Percentiles rank a stretch among this genome's conserved stretches.
phyloP scores from a whole-genome alignment of 2,113 vertebrate species.

The Muntiacus reevesi region DNA sequence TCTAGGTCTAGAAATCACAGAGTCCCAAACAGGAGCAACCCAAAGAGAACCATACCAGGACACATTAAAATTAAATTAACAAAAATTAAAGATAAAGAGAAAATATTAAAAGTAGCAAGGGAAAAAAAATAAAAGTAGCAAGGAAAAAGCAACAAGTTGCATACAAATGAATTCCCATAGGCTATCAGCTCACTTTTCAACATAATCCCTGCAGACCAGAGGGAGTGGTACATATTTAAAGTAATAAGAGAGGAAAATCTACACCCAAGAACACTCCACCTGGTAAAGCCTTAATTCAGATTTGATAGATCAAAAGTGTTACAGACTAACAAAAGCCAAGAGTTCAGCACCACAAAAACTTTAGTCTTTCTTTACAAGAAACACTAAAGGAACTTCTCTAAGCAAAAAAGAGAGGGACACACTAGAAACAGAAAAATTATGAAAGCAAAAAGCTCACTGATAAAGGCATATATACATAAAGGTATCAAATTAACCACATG shows the following conservation, averaged over 20 bases:
- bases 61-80: not conserved
- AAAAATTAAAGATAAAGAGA: not conserved
- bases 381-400: not conserved
- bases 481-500: not conserved
- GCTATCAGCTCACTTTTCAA: not conserved
- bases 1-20: not conserved
- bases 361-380: not conserved
- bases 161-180: not conserved
- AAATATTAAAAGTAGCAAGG: not conserved
- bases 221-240: not conserved
- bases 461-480: not conserved
- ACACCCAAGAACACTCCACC: not conserved
- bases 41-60: not conserved
- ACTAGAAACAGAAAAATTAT: not conserved
- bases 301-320: not conserved
- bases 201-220: not conserved
- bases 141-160: not conserved
- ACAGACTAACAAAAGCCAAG: not conserved
- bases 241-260: not conserved
- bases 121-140: not conserved
- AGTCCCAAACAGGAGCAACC: not conserved
- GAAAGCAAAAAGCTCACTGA: not conserved
- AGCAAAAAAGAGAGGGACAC: not conserved
- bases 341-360: not conserved
- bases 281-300: not conserved